These are phyloP conservation scores for Flexamia atlantica DNA, from an alignment of 2,888 invertebrate species.

Conservation along the genomic window DNA sequence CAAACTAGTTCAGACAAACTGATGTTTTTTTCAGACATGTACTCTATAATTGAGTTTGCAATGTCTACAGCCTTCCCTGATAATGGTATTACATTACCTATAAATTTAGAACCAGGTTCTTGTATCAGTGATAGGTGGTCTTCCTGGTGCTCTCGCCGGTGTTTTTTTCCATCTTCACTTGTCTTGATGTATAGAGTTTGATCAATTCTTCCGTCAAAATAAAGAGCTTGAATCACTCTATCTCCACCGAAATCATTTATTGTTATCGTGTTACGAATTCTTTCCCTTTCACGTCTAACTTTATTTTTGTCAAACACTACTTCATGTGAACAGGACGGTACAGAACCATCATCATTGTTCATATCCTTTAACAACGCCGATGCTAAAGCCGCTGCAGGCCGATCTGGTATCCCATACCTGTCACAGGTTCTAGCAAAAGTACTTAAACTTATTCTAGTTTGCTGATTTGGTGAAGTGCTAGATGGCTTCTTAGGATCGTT, in stretches of 20 bases:
- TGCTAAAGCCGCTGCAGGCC: no score
- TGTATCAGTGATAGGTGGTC: not conserved
- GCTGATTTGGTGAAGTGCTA: no score
- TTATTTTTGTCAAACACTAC: not conserved
- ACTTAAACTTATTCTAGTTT: no score
- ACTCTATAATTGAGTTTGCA: not conserved
- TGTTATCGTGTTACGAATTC: not conserved
- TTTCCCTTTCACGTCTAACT: not conserved
- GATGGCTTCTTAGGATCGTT: no score
- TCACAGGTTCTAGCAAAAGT: no score
- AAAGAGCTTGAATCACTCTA: not conserved
- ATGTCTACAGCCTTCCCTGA: constrained; percentile 19
- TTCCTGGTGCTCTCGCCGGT: not conserved
- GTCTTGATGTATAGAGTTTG: not conserved
- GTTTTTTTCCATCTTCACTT: not conserved
- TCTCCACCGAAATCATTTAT: not conserved
- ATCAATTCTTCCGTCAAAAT: constrained; percentile 12
- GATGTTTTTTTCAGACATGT: constrained; percentile 66
- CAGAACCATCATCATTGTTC: not conserved
- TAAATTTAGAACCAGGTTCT: not conserved
- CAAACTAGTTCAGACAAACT: constrained; percentile 50
- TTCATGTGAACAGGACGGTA: not conserved
- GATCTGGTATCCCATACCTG: no score
- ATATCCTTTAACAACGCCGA: not conserved
- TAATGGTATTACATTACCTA: not conserved